Conservation (phyloP, 2,888 invertebrate species). For the Cheilosia pagana region DNA sequence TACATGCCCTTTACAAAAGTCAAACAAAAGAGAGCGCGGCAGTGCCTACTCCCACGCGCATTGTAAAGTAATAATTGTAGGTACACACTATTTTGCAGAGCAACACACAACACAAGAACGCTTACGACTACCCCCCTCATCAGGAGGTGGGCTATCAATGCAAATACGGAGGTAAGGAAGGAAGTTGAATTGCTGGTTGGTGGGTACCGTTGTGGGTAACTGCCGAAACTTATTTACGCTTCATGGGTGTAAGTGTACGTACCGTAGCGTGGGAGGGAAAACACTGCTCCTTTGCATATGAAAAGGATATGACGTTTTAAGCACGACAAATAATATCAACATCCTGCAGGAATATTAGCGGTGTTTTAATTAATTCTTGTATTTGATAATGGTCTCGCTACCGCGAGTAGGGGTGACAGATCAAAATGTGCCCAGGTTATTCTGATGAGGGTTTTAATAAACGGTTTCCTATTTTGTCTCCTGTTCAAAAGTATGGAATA, state of each 20-base stretch:
- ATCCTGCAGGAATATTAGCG: slow-evolving; percentile 28
- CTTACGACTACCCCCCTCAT: too few species aligned
- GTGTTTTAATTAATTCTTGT: slow-evolving; percentile 42
- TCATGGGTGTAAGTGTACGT: neutral
- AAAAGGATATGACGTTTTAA: slow-evolving; percentile 15
- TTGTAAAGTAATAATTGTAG: neutral
- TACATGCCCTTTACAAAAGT: slow-evolving; percentile 40
- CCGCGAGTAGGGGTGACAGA: slow-evolving; percentile 17
- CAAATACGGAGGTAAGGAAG: slow-evolving; percentile 9
- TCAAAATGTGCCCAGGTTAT: slow-evolving; percentile 20
- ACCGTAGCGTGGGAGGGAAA: too few species aligned
- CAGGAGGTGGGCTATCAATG: slow-evolving; percentile 1
- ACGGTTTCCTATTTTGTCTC: slow-evolving; percentile 11
- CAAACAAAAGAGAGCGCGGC: slow-evolving; percentile 34
- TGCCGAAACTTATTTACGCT: slow-evolving; percentile 43
- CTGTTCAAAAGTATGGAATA: neutral
- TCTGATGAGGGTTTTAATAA: slow-evolving; percentile 8
- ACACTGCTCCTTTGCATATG: neutral
- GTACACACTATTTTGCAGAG: slow-evolving; percentile 21
- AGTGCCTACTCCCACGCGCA: slow-evolving; percentile 8
- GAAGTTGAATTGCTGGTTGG: neutral
- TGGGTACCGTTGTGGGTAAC: too few species aligned
- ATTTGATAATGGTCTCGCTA: slow-evolving; percentile 21
- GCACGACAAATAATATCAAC: slow-evolving; percentile 22
- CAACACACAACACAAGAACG: neutral